These are phyloP conservation scores for Rhynchophorus ferrugineus DNA, from an alignment of 1,140 invertebrate species.

Conservation along the genomic window DNA sequence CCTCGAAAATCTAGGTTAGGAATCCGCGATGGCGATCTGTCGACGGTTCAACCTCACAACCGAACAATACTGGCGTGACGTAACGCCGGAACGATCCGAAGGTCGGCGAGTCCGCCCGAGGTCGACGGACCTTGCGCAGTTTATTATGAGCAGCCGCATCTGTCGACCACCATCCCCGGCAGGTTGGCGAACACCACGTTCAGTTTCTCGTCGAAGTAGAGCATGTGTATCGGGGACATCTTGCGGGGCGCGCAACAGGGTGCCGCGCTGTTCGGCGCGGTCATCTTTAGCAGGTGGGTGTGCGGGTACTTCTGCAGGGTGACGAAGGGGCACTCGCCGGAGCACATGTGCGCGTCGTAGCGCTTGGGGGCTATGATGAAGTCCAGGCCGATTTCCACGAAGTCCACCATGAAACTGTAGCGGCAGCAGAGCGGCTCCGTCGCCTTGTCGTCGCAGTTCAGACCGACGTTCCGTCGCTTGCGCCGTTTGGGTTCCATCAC, in stretches of 20 bases:
- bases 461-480: constrained; percentile 65
- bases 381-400: constrained; percentile 95
- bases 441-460: constrained; percentile 69
- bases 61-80: constrained; percentile 1
- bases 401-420: constrained; percentile 89
- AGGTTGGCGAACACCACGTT: constrained; percentile 84
- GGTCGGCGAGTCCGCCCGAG: too few species aligned
- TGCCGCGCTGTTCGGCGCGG: constrained; percentile 58
- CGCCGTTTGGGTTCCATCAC: constrained; percentile 53
- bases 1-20: too few species aligned
- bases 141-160: constrained; percentile 80
- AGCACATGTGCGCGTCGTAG: constrained; percentile 95
- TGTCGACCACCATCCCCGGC: constrained; percentile 88
- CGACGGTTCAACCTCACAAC: too few species aligned
- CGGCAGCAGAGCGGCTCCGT: constrained; percentile 79
- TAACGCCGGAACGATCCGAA: constrained; percentile 1
- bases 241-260: constrained; percentile 87
- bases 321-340: constrained; percentile 86
- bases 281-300: constrained; percentile 83
- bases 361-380: constrained; percentile 95
- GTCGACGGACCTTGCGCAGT: too few species aligned
- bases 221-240: constrained; percentile 83
- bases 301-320: constrained; percentile 88
- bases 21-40: too few species aligned
- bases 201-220: constrained; percentile 83